Conservation (phyloP, 1,140 invertebrate genomes). For the Ostrea edulis region DNA sequence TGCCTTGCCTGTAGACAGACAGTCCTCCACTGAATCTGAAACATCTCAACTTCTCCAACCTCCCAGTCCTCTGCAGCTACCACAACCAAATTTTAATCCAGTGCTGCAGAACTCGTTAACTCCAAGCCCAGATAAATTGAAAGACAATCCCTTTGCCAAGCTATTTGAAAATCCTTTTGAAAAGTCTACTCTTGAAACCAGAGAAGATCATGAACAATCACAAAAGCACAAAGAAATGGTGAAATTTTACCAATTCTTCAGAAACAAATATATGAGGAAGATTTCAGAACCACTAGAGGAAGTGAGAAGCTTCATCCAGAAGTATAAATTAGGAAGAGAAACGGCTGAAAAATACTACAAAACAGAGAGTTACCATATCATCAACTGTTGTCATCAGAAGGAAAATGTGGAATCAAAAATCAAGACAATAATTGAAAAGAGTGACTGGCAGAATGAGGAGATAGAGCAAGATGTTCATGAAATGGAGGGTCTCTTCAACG, state of each 20-base stretch:
- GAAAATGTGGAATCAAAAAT: slow-evolving; percentile 7
- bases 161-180: not conserved
- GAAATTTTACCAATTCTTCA: slow-evolving; percentile 40
- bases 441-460: slow-evolving; percentile 28
- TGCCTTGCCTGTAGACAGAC: not conserved
- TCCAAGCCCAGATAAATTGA: not conserved
- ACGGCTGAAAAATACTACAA: not conserved
- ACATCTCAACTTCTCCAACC: not conserved
- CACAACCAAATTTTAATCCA: too few species aligned
- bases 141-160: not conserved
- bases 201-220: slow-evolving; percentile 39
- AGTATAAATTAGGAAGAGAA: slow-evolving; percentile 17
- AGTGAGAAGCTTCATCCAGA: slow-evolving; percentile 40
- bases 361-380: not conserved
- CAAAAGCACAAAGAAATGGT: slow-evolving; percentile 29
- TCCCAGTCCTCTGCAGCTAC: not conserved
- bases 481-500: not conserved
- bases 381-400: not conserved
- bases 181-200: not conserved
- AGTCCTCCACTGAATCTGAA: not conserved
- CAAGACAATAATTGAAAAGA: not conserved
- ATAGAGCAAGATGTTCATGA: slow-evolving; percentile 3
- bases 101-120: not conserved
- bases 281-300: slow-evolving; percentile 14
- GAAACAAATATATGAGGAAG: not conserved